Evolutionary conservation across 2,113 vertebrate species (phyloP), one percentile per base, ranked within the genome.

Genomic region (Phyllopteryx taeniolatus): DNA sequence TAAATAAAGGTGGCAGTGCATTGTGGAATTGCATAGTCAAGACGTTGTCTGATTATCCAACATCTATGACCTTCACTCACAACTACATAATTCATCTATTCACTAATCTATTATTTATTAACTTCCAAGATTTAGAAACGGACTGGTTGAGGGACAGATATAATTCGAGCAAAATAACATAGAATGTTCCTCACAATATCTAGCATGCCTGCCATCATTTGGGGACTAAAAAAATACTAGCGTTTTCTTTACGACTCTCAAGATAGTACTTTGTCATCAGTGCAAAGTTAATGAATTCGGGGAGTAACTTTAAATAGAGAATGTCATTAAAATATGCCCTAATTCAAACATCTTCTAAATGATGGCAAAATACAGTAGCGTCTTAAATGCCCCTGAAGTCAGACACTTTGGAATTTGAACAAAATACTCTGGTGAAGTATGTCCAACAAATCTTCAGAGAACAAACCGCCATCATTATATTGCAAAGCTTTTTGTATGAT

Each of bases 31-130:
- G 20, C 15, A 10, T 0, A 15, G 20, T 71, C 69, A 68, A 57
- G 17, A 33, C 62, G 44, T 64, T 56, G 64, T 75, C 67, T 39
- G 53, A 69, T 44, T 43, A 67, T 63, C 13, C 61, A 67, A 51
- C 60, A 62, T 77, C 33, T 20, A 51, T 31, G 35, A 20, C 74
- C 63, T 54, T 72, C 68, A 33, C 19, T 53, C 69, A 20, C 46
- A 75, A 75, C 86, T 79, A 27, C 57, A 83, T 86, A 57, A 85
- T 85, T 82, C 59, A 84, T 74, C 70, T 49, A 60, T 68, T 73
- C 49, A 47, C 42, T 72, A 19, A 83, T 86, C 51, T 68, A 86
- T 87, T 78, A 87, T 85, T 78, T 67, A 82, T 49, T 63, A 6
- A 33, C 66, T 27, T 68, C 67, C 35, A 73, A 78, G 49, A 72